A percentile compares a stretch with the other conserved stretches of the same genome.
phyloP scores from a whole-genome alignment of 2,888 invertebrate genomes.

The Cybosia mesomella region DNA sequence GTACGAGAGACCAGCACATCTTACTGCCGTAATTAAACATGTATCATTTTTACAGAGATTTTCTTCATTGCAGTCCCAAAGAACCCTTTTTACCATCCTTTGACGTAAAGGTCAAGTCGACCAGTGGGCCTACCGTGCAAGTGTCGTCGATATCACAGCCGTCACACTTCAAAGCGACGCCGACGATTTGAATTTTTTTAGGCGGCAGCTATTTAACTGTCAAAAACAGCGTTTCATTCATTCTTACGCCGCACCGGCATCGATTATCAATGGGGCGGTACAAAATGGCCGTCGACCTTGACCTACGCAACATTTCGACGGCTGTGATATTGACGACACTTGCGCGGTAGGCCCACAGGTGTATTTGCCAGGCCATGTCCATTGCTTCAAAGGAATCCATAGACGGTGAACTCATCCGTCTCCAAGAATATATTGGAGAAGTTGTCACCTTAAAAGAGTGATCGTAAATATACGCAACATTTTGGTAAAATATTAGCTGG shows the following conservation, averaged over 20 bases:
- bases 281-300: too few relatives aligned
- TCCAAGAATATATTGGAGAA: background rate
- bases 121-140: too few relatives aligned
- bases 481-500: background rate
- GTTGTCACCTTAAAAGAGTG: background rate
- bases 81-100: background rate
- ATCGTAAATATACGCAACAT: background rate
- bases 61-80: background rate
- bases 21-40: background rate
- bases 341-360: too few relatives aligned
- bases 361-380: background rate
- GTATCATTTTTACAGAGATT: background rate
- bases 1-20: background rate
- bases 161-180: too few relatives aligned
- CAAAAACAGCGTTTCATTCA: too few relatives aligned
- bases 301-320: too few relatives aligned
- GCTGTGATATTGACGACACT: too few relatives aligned
- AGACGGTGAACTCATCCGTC: background rate
- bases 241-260: too few relatives aligned
- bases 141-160: too few relatives aligned
- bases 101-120: background rate
- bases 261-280: too few relatives aligned
- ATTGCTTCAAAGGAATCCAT: background rate
- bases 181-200: too few relatives aligned
- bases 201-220: too few relatives aligned